A percentile compares a stretch with the other conserved stretches of the same genome.
These are phyloP conservation scores for Erinaceus europaeus DNA, from an alignment of 2,113 vertebrate species.

Conservation along the genomic window DNA sequence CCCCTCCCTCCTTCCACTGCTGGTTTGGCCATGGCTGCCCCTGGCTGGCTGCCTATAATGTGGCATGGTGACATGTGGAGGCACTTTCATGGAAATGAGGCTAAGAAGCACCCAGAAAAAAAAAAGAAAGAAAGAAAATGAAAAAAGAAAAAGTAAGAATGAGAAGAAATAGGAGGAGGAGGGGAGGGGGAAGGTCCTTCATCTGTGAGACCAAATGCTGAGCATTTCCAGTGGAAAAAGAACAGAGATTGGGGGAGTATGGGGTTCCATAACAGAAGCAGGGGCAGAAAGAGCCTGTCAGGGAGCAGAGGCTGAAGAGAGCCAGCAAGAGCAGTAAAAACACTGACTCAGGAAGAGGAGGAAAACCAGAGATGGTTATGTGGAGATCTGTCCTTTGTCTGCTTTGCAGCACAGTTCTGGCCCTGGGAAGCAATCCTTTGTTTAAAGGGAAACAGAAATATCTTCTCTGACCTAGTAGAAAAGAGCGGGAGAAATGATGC, in stretches of 20 bases:
- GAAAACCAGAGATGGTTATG: background rate
- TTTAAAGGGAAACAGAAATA: background rate
- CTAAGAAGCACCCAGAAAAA: background rate
- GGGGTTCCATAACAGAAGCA: too few relatives aligned
- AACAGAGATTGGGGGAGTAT: background rate
- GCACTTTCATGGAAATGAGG: background rate
- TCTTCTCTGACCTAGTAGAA: background rate
- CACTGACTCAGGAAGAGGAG: background rate
- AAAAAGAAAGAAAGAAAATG: accelerated
- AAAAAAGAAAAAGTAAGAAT: background rate
- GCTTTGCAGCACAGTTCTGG: background rate
- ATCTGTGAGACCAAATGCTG: too few relatives aligned
- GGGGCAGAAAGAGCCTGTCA: background rate
- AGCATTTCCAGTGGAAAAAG: accelerated
- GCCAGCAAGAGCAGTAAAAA: too few relatives aligned
- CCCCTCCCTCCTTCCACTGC: background rate
- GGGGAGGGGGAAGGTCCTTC: background rate
- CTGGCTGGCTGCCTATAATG: background rate
- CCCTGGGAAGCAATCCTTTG: background rate
- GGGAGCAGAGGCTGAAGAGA: background rate
- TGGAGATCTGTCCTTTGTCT: background rate
- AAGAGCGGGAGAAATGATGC: accelerated
- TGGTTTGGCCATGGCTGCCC: background rate
- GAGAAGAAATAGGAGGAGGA: background rate
- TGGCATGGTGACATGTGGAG: background rate